phyloP scores from a whole-genome alignment of 2,113 vertebrate species.

The crab-eating macaque (Macaca fascicularis) region DNA sequence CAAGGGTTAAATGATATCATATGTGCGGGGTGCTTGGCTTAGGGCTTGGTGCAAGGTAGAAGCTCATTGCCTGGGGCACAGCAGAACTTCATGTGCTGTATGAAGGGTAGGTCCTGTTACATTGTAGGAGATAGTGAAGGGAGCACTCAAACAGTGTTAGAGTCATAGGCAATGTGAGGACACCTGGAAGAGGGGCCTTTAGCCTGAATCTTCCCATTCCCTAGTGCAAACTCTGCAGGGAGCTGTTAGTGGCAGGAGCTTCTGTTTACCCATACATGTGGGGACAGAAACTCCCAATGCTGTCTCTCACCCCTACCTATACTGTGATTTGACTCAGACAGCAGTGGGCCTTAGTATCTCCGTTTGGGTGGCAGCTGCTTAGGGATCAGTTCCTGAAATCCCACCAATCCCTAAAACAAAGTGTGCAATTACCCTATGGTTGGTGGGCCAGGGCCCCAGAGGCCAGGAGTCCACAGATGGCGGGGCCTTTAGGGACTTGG shows the following conservation, averaged over 20 bases:
- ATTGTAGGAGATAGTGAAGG: background rate
- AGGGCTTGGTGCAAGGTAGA: background rate
- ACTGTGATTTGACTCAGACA: background rate
- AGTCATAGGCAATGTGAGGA: background rate
- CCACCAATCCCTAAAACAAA: background rate
- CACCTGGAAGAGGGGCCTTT: background rate
- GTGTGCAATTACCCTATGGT: background rate
- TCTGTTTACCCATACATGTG: background rate
- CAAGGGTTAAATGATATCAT: background rate
- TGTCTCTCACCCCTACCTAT: background rate
- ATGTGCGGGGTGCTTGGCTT: background rate
- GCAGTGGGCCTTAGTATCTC: background rate
- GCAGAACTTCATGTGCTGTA: background rate
- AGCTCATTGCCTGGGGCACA: background rate
- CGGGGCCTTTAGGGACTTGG: background rate
- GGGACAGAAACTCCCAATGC: background rate
- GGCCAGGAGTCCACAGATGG: background rate
- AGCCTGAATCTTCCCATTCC: background rate
- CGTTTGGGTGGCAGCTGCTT: background rate
- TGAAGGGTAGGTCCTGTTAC: background rate
- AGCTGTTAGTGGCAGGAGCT: background rate
- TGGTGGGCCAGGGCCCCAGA: background rate
- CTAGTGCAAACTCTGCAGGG: background rate
- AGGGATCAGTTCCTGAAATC: background rate
- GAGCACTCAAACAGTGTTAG: background rate